A percentile compares a stretch with the other conserved stretches of the same genome.
These are phyloP conservation scores for Drosophila melanosoma DNA, from an alignment of 2,888 invertebrate species.

Conservation along the genomic window DNA sequence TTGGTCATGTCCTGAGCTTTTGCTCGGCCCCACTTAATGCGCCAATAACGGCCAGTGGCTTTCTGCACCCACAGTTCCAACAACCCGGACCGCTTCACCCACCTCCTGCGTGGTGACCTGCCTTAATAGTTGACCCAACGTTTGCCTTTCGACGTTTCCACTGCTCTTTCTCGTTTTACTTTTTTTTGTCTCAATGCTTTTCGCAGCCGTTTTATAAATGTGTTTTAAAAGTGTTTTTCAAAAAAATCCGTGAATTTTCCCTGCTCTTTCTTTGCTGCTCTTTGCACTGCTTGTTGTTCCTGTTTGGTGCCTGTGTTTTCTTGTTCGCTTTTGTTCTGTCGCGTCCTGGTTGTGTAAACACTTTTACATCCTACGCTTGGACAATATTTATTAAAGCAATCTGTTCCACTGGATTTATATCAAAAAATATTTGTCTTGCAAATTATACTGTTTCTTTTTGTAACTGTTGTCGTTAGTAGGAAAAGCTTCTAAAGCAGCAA, in stretches of 20 bases:
- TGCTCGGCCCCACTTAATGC: constrained; percentile 50
- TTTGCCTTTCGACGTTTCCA: constrained; percentile 68
- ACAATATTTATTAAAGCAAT: constrained; percentile 80
- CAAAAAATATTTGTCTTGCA: constrained; percentile 72
- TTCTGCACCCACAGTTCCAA: constrained; percentile 15
- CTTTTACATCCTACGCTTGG: constrained; percentile 52
- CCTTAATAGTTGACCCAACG: constrained; percentile 66
- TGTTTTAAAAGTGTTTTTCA: constrained; percentile 75
- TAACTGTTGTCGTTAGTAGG: background rate
- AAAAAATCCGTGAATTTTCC: constrained; percentile 64
- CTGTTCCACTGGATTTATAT: constrained; percentile 70
- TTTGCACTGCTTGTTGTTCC: constrained; percentile 33
- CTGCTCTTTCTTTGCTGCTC: constrained; percentile 21
- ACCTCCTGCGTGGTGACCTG: constrained; percentile 5
- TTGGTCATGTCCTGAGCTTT: constrained; percentile 27
- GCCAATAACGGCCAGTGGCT: constrained; percentile 56
- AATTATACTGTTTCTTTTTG: constrained; percentile 49
- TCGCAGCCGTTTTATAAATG: constrained; percentile 67
- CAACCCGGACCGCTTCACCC: background rate
- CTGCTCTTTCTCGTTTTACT: constrained; percentile 27
- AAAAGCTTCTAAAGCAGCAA: background rate
- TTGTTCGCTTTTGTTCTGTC: constrained; percentile 15
- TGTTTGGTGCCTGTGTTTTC: constrained; percentile 17
- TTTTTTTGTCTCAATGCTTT: constrained; percentile 27
- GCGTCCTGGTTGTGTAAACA: constrained; percentile 64